Percentiles rank a stretch among this genome's conserved stretches.
These are phyloP conservation scores for Paedocypris micromegethes DNA, from an alignment of 2,797 vertebrate species.

Conservation along the genomic window DNA sequence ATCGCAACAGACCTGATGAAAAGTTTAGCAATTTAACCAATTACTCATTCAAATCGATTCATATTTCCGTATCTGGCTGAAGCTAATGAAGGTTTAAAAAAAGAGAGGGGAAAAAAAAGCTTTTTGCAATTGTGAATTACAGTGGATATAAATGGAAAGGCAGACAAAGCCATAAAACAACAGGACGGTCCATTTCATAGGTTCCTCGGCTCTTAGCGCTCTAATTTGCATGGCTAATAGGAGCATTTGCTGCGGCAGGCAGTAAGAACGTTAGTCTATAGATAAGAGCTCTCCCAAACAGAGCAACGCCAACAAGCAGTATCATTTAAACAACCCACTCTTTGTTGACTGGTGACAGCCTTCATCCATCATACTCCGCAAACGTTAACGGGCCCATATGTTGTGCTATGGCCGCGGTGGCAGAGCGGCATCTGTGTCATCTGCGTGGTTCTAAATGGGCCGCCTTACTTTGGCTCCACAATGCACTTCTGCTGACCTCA, in stretches of 20 bases:
- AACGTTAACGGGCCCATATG: conserved; percentile 69
- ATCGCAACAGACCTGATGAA: too few relatives aligned
- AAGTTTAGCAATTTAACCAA: too few relatives aligned
- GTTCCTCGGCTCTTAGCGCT: conserved; percentile 29
- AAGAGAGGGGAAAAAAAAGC: background rate
- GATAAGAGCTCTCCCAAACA: conserved; percentile 36
- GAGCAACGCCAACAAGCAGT: conserved; percentile 28
- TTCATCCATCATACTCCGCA: conserved; percentile 68
- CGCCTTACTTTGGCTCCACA: conserved; percentile 44
- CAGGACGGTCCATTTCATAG: conserved; percentile 22
- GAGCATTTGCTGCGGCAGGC: conserved; percentile 6
- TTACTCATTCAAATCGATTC: background rate
- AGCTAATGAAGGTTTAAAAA: conserved; percentile 26
- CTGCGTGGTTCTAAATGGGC: conserved; percentile 38
- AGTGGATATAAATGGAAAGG: conserved; percentile 32
- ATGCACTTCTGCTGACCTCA: conserved; percentile 58
- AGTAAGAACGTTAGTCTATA: conserved; percentile 27
- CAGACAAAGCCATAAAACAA: conserved; percentile 43
- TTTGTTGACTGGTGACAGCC: conserved; percentile 58
- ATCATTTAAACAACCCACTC: conserved; percentile 42
- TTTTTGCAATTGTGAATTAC: background rate
- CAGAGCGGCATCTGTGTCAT: conserved; percentile 63
- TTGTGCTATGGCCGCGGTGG: conserved; percentile 52
- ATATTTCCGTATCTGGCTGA: conserved; percentile 10
- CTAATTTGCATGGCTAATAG: conserved; percentile 49